A percentile compares a stretch with the other conserved stretches of the same genome.
These are phyloP conservation scores for Salminus brasiliensis DNA, from an alignment of 2,113 vertebrate genomes.

Conservation along the genomic window DNA sequence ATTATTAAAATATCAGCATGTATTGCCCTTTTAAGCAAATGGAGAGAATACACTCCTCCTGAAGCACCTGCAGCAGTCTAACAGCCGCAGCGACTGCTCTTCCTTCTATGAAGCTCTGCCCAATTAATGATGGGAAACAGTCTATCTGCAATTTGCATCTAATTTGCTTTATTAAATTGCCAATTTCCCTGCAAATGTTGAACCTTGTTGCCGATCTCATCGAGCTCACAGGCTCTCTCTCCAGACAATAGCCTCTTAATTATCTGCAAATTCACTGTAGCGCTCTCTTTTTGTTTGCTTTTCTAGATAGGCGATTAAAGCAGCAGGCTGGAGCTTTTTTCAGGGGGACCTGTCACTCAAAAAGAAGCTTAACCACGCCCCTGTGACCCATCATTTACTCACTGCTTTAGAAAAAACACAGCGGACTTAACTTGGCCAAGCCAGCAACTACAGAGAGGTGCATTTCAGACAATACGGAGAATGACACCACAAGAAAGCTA, in stretches of 20 bases:
- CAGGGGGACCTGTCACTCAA: not conserved
- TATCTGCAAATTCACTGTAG: slow-evolving; percentile 75
- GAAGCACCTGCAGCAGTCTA: slow-evolving; percentile 28
- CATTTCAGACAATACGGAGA: not conserved
- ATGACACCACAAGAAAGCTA: too few species aligned
- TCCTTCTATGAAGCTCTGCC: slow-evolving; percentile 49
- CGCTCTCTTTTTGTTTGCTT: slow-evolving; percentile 55
- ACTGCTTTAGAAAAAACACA: not conserved
- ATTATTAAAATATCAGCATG: not conserved
- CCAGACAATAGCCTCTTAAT: slow-evolving; percentile 72
- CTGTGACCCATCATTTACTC: not conserved
- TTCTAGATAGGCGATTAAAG: not conserved
- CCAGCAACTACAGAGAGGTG: not conserved
- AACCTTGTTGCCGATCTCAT: slow-evolving; percentile 53
- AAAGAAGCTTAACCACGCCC: not conserved
- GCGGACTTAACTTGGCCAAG: not conserved
- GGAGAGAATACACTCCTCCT: not conserved
- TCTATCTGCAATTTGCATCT: slow-evolving; percentile 65
- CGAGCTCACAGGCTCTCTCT: slow-evolving; percentile 66
- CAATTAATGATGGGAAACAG: slow-evolving; percentile 66
- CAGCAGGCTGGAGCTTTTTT: not conserved
- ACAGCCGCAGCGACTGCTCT: not conserved
- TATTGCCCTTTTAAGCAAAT: not conserved
- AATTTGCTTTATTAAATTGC: slow-evolving; percentile 71
- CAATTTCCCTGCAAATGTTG: slow-evolving; percentile 65